Evolutionary conservation across 1,140 invertebrate genomes (phyloP).

Genomic region (Hyles vespertilio): DNA sequence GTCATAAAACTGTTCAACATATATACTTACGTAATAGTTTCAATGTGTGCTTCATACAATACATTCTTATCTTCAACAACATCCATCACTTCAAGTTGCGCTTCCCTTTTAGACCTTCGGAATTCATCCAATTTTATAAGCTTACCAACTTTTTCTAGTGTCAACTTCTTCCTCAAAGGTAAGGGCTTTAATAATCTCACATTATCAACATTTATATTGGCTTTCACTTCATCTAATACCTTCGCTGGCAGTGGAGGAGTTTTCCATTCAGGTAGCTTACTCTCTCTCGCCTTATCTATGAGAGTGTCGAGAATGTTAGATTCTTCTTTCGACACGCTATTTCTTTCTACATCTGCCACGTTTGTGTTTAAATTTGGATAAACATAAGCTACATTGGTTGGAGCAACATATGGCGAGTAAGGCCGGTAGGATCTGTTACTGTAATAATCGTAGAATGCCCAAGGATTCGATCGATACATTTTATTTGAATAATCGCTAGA

Average conservation of each 20-base stretch:
- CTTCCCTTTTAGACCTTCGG: slow-evolving; percentile 33
- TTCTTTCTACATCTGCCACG: slow-evolving; percentile 8
- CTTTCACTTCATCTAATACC: slow-evolving; percentile 51
- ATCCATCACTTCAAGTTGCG: slow-evolving; percentile 2
- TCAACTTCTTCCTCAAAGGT: slow-evolving; percentile 44
- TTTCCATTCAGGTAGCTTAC: slow-evolving; percentile 44
- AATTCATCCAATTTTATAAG: slow-evolving; percentile 47
- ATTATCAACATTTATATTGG: slow-evolving; percentile 48
- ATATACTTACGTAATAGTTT: slow-evolving; percentile 48
- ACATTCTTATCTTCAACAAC: slow-evolving; percentile 13
- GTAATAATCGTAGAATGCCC: slow-evolving; percentile 4
- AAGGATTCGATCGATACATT: background rate
- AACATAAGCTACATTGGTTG: slow-evolving; percentile 10
- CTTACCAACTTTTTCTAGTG: slow-evolving; percentile 53
- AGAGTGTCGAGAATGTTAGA: background rate
- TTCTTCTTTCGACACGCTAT: slow-evolving; percentile 6
- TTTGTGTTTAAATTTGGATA: slow-evolving; percentile 6
- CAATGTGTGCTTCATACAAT: slow-evolving; percentile 41
- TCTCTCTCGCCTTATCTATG: slow-evolving; percentile 13
- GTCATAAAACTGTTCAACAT: no score
- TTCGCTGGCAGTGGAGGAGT: slow-evolving; percentile 38
- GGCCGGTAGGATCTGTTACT: background rate
- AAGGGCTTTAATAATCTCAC: slow-evolving; percentile 37
- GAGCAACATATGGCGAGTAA: slow-evolving; percentile 2
- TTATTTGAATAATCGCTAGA: background rate